These are phyloP conservation scores for Mirounga angustirostris DNA, from an alignment of 2,113 vertebrate genomes.

Conservation along the genomic window DNA sequence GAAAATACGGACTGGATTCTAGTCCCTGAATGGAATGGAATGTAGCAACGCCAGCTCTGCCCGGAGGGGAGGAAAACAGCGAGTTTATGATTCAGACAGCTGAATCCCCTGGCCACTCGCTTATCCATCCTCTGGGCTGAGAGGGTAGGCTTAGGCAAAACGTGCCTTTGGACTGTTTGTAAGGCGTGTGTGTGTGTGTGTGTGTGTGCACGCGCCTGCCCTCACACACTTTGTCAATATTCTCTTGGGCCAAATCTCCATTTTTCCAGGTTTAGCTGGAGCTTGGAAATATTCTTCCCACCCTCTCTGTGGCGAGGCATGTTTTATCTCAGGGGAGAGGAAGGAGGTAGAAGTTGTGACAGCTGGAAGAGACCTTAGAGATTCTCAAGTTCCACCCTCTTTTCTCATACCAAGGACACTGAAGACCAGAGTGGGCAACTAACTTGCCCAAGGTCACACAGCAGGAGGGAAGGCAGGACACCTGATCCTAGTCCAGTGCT, in stretches of 20 bases:
- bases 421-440: constrained; percentile 29
- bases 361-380: constrained; percentile 4
- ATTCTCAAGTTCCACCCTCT: neutral
- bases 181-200: accelerated
- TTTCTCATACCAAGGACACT: neutral
- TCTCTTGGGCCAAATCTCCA: constrained; percentile 50
- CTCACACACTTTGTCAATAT: neutral
- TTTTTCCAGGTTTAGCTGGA: constrained; percentile 41
- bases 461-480: neutral
- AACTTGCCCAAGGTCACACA: constrained; percentile 37
- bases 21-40: constrained; percentile 23
- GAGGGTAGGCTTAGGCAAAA: neutral
- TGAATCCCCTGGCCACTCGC: neutral
- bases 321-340: constrained; percentile 32
- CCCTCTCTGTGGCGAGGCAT: neutral
- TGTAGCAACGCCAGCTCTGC: neutral
- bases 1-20: constrained; percentile 40
- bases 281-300: constrained; percentile 38
- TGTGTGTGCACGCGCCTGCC: neutral
- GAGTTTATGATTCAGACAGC: neutral
- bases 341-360: neutral
- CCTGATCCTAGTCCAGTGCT: neutral
- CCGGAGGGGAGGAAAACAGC: neutral
- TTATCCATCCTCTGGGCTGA: neutral
- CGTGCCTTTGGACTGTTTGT: neutral